Base-by-base conservation (phyloP, 1,140 invertebrate species). In the Sycophaga agraensis region DNA sequence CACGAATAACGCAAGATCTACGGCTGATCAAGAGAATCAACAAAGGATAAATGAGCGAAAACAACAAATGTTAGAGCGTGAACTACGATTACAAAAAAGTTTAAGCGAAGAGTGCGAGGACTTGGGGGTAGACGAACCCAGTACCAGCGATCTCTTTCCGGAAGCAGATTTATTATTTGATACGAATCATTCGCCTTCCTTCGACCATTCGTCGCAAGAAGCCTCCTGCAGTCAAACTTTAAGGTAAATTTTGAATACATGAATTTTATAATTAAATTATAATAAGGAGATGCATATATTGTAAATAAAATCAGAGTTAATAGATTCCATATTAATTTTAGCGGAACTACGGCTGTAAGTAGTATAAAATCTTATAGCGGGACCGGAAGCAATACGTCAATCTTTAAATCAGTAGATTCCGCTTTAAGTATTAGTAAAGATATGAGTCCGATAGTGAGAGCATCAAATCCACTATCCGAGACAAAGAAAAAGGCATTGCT, bases 61-160 rank as follows among this genome's bases (percentile, higher is more conserved):
- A 74, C 82, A 28, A 80, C 82, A 0, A 14, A 82, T 82, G 2
- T 69, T 85, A 3, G 85, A 87, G 64, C 75, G 83, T n/a, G 85
- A 86, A 68, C 64, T 86, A 22, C 77, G 79, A 42, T 70, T 84
- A 2, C 85, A 90, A 76, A 90, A 90, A 72, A 89, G 87, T 31
- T 71, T 90, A 6, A 89, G 88, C 0, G 89, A 90, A 69, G 89
- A 91, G 70, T 90, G 88, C 71, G 88, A 89, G 68, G 89, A 90
- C 71, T 75, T 90, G 2, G 89, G 89, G 12, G 89, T 91, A 9
- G 89, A 90, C 64, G 88, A 89, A 37, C 89, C 88, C 0, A 90
- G 88, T 42, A 88, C 89, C 0, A 89, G 88, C 59, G 89, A 91
- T 68, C 74, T 90, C 24, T 90, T 90, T 73, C 89, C 89, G 1